These are phyloP conservation scores for Drosophila subquinaria DNA, from an alignment of 2,888 invertebrate species.

Conservation along the genomic window DNA sequence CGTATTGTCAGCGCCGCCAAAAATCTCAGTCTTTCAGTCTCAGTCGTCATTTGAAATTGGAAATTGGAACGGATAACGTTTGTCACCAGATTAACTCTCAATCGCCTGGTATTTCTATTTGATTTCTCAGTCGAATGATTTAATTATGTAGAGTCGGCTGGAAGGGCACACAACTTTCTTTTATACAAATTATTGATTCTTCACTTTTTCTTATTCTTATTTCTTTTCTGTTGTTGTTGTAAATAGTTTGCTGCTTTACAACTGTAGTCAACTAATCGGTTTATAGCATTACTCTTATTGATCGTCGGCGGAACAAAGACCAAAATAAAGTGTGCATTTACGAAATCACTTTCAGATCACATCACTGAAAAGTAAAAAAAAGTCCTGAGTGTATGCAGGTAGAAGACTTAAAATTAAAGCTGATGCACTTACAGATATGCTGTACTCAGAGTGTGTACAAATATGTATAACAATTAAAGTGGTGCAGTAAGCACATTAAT, in stretches of 20 bases:
- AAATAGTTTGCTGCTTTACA: slow-evolving; percentile 37
- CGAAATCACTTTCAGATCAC: slow-evolving; percentile 51
- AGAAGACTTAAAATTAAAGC: background rate
- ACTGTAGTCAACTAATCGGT: slow-evolving; percentile 69
- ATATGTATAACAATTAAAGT: background rate
- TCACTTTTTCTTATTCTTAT: slow-evolving; percentile 7
- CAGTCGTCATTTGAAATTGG: slow-evolving; percentile 81
- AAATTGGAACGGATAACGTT: slow-evolving; percentile 81
- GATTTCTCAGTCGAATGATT: slow-evolving; percentile 66
- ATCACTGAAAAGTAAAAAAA: slow-evolving; percentile 11
- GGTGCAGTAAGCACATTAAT: background rate
- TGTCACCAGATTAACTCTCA: slow-evolving; percentile 71
- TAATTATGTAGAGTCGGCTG: slow-evolving; percentile 59
- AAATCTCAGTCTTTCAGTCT: slow-evolving; percentile 26
- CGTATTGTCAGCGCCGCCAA: slow-evolving; percentile 74
- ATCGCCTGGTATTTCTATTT: slow-evolving; percentile 53
- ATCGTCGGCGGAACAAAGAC: slow-evolving; percentile 58
- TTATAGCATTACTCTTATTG: slow-evolving; percentile 64
- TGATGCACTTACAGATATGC: background rate
- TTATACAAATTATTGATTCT: slow-evolving; percentile 73
- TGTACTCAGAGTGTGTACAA: background rate
- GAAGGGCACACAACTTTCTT: slow-evolving; percentile 60
- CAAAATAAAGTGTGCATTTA: slow-evolving; percentile 54
- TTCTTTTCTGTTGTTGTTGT: background rate
- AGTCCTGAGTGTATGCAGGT: slow-evolving; percentile 14